Conservation (phyloP, 2,113 vertebrate species). For the Atrichornis clamosus region DNA sequence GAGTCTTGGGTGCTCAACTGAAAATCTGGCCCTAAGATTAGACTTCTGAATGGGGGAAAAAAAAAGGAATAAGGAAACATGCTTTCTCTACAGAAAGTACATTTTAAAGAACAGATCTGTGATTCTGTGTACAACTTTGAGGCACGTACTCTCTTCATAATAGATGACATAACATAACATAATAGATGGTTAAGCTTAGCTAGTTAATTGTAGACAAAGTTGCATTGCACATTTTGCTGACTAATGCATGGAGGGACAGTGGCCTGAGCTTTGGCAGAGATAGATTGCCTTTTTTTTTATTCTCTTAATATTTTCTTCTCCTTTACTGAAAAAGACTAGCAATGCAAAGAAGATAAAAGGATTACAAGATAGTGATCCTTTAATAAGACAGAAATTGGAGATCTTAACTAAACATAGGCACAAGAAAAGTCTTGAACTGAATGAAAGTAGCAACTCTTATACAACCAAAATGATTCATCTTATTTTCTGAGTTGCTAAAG, state of each 20-base stretch:
- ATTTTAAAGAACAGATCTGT: not conserved
- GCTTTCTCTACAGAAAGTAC: not conserved
- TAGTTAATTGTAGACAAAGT: not conserved
- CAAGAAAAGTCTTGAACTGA: not conserved
- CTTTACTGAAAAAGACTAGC: not conserved
- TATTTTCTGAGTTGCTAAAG: not conserved
- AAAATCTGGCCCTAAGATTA: not conserved
- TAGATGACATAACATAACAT: too few relatives aligned
- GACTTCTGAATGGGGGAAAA: not conserved
- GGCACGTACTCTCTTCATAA: not conserved
- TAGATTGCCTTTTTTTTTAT: not conserved
- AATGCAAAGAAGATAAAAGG: slow-evolving; percentile 2
- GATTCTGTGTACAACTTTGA: not conserved
- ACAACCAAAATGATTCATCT: not conserved
- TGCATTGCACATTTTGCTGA: not conserved
- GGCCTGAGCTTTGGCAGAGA: not conserved
- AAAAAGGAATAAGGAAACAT: not conserved
- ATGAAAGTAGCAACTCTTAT: not conserved
- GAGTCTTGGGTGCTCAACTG: not conserved
- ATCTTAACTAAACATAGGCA: not conserved
- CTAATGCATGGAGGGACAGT: not conserved
- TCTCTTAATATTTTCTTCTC: not conserved
- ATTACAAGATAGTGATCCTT: not conserved
- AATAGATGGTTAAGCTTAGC: not conserved
- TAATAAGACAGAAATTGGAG: not conserved